These are phyloP conservation scores for Brachionus paranguensis DNA, from an alignment of 1,140 invertebrate genomes.

Conservation along the genomic window DNA sequence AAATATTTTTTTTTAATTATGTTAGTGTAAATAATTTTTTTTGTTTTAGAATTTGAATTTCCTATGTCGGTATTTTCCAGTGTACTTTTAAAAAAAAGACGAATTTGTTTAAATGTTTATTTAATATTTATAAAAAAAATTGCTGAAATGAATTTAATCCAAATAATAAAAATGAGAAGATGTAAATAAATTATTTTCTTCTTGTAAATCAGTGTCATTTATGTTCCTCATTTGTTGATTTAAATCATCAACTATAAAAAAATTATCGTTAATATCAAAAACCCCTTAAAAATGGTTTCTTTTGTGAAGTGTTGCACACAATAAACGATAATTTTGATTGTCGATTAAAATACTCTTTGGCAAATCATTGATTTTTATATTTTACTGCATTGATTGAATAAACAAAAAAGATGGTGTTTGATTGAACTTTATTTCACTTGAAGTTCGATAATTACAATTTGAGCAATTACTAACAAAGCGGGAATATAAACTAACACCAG, in stretches of 20 bases:
- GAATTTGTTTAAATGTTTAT: background rate
- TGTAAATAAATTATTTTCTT: background rate
- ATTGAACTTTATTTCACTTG: slow-evolving; percentile 10
- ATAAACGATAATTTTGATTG: background rate
- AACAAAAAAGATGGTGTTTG: slow-evolving; percentile 15
- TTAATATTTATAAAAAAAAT: slow-evolving; percentile 5
- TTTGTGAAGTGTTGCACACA: background rate
- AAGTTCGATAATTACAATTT: background rate
- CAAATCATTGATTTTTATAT: slow-evolving; percentile 6
- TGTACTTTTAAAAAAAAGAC: slow-evolving; percentile 2
- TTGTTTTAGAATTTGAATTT: background rate
- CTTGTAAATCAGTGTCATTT: background rate
- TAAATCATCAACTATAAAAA: slow-evolving; percentile 1
- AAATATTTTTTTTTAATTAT: background rate
- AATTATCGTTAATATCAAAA: background rate
- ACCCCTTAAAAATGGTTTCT: background rate
- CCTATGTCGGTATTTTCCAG: background rate
- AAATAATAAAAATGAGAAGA: slow-evolving; percentile 17
- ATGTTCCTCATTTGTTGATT: slow-evolving; percentile 1
- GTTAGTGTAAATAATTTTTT: background rate
- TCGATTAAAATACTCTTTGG: background rate
- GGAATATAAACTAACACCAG: background rate
- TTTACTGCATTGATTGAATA: slow-evolving; percentile 1
- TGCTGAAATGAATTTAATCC: background rate
- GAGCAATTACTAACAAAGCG: background rate